Percentiles rank a stretch among this genome's conserved stretches.
Evolutionary conservation across 2,797 vertebrate genomes (phyloP).

Genomic region (Pitangus sulphuratus): DNA sequence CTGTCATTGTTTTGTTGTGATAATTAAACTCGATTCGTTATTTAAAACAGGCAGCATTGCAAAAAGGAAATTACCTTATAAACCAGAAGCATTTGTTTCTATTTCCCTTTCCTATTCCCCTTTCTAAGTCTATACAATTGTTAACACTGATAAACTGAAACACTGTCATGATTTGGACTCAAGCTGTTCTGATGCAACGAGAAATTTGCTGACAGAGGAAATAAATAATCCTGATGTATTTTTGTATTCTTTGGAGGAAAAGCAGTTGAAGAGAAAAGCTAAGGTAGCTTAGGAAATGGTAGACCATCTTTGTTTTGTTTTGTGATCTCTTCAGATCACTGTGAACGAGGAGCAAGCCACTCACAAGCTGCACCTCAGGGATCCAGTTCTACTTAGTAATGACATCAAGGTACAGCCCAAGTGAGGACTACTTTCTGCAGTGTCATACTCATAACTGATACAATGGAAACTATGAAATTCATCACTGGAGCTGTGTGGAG

Average conservation of each 20-base stretch:
- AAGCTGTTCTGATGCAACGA: not conserved
- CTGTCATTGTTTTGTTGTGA: not conserved
- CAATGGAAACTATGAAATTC: not conserved
- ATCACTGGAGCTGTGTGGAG: not conserved
- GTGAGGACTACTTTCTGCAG: not conserved
- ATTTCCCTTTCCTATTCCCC: not conserved
- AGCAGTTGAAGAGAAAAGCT: not conserved
- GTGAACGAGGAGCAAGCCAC: rapidly evolving
- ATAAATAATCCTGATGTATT: not conserved
- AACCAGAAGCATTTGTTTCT: not conserved
- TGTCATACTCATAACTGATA: not conserved
- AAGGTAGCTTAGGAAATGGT: not conserved
- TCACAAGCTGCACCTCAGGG: rapidly evolving
- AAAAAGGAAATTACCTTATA: not conserved
- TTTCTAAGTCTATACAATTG: not conserved
- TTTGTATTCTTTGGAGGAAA: not conserved
- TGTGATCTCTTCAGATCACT: not conserved
- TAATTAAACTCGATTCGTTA: not conserved
- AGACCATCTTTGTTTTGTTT: not conserved
- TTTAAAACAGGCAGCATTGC: not conserved
- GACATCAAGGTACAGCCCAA: not conserved
- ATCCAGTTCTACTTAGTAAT: not conserved
- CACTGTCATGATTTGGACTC: not conserved
- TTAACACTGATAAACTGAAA: not conserved
- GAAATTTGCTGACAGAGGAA: not conserved